phyloP scores from a whole-genome alignment of 2,888 invertebrate genomes.

The Diogma glabrata region DNA sequence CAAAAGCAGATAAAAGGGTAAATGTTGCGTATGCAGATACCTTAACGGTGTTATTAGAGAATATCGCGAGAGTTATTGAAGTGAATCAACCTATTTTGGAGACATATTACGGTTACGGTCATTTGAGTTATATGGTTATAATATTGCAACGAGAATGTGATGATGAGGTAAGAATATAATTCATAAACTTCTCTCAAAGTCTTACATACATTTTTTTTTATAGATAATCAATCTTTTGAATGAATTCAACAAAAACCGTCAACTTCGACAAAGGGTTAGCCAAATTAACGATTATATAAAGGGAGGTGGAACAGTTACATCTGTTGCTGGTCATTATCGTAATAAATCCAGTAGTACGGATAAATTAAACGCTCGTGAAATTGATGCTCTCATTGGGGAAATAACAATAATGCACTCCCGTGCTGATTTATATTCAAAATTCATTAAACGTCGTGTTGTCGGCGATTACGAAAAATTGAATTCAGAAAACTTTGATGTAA shows the following conservation, averaged over 20 bases:
- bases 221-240: conserved; percentile 42
- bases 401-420: conserved; percentile 83
- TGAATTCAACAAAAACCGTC: conserved; percentile 61
- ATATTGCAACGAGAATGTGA: conserved; percentile 74
- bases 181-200: not conserved
- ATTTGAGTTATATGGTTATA: conserved; percentile 55
- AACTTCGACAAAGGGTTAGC: conserved; percentile 48
- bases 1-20: conserved; percentile 55
- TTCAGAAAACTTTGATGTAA: conserved; percentile 39
- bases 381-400: conserved; percentile 82
- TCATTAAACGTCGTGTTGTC: conserved; percentile 65
- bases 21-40: conserved; percentile 76
- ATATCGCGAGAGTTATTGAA: conserved; percentile 71
- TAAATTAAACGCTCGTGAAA: conserved; percentile 64
- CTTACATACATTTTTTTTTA: not conserved
- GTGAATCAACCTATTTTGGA: conserved; percentile 82
- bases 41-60: conserved; percentile 72
- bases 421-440: conserved; percentile 81
- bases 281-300: conserved; percentile 48
- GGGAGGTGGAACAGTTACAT: conserved; percentile 19
- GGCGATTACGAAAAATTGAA: conserved; percentile 50
- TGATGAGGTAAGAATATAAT: conserved; percentile 37
- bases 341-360: conserved; percentile 38
- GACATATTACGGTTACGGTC: conserved; percentile 75
- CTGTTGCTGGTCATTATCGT: conserved; percentile 31